Evolutionary conservation across 2,888 invertebrate genomes (phyloP).

Genomic region (Heliconius erato): DNA sequence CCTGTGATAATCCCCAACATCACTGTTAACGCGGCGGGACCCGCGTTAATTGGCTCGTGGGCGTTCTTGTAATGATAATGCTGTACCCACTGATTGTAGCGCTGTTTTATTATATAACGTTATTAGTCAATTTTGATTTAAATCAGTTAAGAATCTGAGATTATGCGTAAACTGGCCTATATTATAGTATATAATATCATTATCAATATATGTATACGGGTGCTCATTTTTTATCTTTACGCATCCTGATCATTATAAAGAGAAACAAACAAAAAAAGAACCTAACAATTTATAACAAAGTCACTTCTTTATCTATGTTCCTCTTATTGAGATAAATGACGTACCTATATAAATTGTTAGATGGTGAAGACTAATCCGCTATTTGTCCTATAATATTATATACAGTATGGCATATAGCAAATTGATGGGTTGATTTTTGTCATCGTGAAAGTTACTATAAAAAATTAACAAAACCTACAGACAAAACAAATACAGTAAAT

Average conservation of each 20-base stretch:
- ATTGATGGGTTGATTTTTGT: too few species aligned
- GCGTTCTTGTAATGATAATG: slow-evolving; percentile 43
- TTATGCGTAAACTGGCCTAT: background rate
- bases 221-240: too few species aligned
- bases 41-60: slow-evolving; percentile 52
- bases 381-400: too few species aligned
- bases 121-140: slow-evolving; percentile 22
- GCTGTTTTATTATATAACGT: slow-evolving; percentile 16
- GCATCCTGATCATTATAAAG: too few species aligned
- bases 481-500: background rate
- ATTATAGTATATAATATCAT: background rate
- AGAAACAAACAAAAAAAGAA: too few species aligned
- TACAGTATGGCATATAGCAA: too few species aligned
- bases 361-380: too few species aligned
- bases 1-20: slow-evolving; percentile 40
- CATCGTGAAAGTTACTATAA: background rate
- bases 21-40: slow-evolving; percentile 51
- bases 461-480: background rate
- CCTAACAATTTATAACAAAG: too few species aligned
- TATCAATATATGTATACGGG: too few species aligned
- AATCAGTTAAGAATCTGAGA: slow-evolving; percentile 17
- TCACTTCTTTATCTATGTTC: too few species aligned
- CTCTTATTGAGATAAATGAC: too few species aligned
- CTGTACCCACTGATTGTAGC: slow-evolving; percentile 27
- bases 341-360: too few species aligned